Base-by-base conservation (phyloP, 2,113 vertebrate species). In the Nycticorax nycticorax region DNA sequence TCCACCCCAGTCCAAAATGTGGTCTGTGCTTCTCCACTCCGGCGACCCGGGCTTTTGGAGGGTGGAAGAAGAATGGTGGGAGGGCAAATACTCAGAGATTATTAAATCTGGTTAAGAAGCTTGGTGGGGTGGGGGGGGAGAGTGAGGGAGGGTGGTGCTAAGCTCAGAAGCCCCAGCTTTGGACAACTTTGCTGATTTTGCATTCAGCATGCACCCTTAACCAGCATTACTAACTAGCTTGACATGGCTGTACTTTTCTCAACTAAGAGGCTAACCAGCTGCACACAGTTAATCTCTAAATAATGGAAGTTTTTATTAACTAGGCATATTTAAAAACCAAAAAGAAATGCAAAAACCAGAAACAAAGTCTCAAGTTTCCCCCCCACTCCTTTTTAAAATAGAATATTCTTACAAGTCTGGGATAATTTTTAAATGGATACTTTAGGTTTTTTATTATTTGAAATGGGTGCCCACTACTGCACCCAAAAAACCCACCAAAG, bases 101-200 rank as follows among this genome's bases (percentile, higher is more conserved):
- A 71, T 7, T 6, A 80, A 47, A 77, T 20, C 3, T 1, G 0
- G 2, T n/a, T 67, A 67, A 71, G 52, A 78, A 79, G 16, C 23
- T 22, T 35, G 30, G 9, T 1, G 4, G 37, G 50, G 14, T 7
- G 1, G 3, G 6, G 4, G 4, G 7, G 7, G 10, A 45, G 32
- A 9, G 7, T 26, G 22, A 48, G 13, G 23, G 12, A 39, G 14
- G 16, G 19, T 14, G 12, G 3, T 48, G 5, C 69, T 71, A 69
- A 67, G 57, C 52, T 62, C 47, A 87, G 72, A 75, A 86, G 35
- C 30, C 13, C 24, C 64, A 91, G 33, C 6, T 93, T 71, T 2
- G 3, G 76, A 63, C 14, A 81, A 32, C 17, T 72, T 86, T 59
- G 32, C 41, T 83, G 19, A 66, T 93, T 96, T 76, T 83, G 47